These are phyloP conservation scores for Dipodomys spectabilis DNA, from an alignment of 2,113 vertebrate genomes.

Conservation along the genomic window DNA sequence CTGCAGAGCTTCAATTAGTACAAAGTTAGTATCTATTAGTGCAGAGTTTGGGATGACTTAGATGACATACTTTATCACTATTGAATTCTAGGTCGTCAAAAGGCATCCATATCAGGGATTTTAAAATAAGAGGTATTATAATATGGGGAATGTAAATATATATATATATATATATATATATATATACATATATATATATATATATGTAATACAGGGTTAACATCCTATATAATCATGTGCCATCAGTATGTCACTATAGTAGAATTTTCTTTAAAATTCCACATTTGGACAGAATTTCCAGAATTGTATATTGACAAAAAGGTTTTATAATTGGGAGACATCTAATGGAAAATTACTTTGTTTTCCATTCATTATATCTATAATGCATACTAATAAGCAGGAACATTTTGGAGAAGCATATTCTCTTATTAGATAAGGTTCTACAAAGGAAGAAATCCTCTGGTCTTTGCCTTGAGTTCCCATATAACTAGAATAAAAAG, in stretches of 20 bases:
- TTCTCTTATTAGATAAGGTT: neutral
- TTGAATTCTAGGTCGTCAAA: conserved; percentile 20
- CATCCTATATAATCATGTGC: neutral
- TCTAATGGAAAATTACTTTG: neutral
- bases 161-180: no score
- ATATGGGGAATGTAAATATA: no score
- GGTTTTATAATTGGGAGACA: neutral
- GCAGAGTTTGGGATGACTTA: conserved; percentile 13
- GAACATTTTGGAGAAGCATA: no score
- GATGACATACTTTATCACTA: neutral
- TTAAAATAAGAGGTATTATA: neutral
- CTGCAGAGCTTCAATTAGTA: neutral
- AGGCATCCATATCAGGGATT: neutral
- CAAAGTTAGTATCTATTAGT: neutral
- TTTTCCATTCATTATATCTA: neutral
- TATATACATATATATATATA: no score
- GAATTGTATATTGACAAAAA: neutral
- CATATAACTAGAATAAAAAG: neutral
- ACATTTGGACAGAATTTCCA: conserved; percentile 2
- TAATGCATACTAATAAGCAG: neutral
- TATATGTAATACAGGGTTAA: neutral
- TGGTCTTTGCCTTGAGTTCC: neutral
- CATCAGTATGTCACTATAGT: neutral
- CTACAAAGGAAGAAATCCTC: neutral
- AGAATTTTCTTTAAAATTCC: conserved; percentile 2